Evolutionary conservation across 2,888 invertebrate species (phyloP).

Genomic region (Drosophila neotestacea): DNA sequence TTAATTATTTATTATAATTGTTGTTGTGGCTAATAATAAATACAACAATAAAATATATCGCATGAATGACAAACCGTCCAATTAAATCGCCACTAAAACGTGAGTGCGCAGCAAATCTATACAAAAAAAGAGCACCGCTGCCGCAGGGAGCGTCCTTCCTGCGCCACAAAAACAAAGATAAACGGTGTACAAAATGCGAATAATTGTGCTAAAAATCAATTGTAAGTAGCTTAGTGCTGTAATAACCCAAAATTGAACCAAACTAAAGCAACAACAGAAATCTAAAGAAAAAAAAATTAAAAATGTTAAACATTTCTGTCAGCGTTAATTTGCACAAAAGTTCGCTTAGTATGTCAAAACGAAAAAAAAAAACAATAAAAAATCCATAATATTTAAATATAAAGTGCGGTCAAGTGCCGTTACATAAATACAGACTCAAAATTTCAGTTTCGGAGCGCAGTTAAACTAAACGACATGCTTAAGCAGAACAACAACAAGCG

Average conservation of each 20-base stretch:
- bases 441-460: conserved; percentile 30
- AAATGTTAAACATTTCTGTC: conserved; percentile 30
- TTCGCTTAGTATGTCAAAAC: conserved; percentile 60
- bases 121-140: conserved; percentile 6
- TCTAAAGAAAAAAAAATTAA: background rate
- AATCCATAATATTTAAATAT: conserved; percentile 18
- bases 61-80: conserved; percentile 24
- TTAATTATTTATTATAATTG: conserved; percentile 68
- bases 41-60: conserved; percentile 20
- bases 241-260: conserved; percentile 9
- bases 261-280: conserved; percentile 2
- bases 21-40: conserved; percentile 10
- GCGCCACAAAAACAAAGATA: conserved; percentile 27
- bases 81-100: conserved; percentile 36
- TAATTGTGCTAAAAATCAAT: conserved; percentile 76
- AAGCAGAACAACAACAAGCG: conserved; percentile 17
- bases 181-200: conserved; percentile 19
- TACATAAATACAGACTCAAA: conserved; percentile 15
- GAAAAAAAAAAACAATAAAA: conserved; percentile 29
- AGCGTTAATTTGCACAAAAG: conserved; percentile 34
- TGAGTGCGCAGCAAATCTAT: conserved; percentile 27
- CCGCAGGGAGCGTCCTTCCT: conserved; percentile 58
- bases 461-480: conserved; percentile 26
- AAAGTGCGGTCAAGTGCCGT: conserved; percentile 24
- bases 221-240: conserved; percentile 65